Evolutionary conservation across 2,888 invertebrate genomes (phyloP).

Genomic region (Venusia cambrica): DNA sequence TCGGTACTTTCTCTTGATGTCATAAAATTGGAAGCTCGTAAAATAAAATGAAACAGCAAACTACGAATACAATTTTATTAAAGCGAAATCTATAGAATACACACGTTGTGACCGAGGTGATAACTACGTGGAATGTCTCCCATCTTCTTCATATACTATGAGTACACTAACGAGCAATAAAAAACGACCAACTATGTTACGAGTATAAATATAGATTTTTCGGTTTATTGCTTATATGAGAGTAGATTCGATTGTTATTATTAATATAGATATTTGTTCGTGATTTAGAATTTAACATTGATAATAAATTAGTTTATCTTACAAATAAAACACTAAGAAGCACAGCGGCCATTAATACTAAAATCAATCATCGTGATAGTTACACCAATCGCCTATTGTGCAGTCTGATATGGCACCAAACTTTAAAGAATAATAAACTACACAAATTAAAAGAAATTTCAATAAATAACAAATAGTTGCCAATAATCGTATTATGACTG

Average conservation of each 20-base stretch:
- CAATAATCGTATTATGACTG: constrained; percentile 21
- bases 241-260: background rate
- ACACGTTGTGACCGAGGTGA: constrained; percentile 45
- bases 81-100: constrained; percentile 64
- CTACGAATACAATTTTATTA: constrained; percentile 63
- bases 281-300: constrained; percentile 6
- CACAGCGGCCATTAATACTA: constrained; percentile 8
- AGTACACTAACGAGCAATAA: constrained; percentile 10
- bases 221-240: constrained; percentile 17
- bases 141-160: constrained; percentile 17
- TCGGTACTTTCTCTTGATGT: no score
- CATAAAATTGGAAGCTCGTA: no score
- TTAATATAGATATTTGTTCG: constrained; percentile 7
- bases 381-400: constrained; percentile 3
- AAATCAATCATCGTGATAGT: constrained; percentile 8
- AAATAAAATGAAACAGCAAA: constrained; percentile 31
- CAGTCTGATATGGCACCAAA: constrained; percentile 18
- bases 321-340: constrained; percentile 6
- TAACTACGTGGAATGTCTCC: constrained; percentile 36
- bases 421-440: constrained; percentile 17
- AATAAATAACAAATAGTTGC: constrained; percentile 20
- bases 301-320: constrained; percentile 9
- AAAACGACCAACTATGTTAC: constrained; percentile 13
- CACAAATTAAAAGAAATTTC: constrained; percentile 8
- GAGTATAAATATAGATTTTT: constrained; percentile 14